phyloP scores from a whole-genome alignment of 2,888 invertebrate species.

The Lepidochitona cinerea region DNA sequence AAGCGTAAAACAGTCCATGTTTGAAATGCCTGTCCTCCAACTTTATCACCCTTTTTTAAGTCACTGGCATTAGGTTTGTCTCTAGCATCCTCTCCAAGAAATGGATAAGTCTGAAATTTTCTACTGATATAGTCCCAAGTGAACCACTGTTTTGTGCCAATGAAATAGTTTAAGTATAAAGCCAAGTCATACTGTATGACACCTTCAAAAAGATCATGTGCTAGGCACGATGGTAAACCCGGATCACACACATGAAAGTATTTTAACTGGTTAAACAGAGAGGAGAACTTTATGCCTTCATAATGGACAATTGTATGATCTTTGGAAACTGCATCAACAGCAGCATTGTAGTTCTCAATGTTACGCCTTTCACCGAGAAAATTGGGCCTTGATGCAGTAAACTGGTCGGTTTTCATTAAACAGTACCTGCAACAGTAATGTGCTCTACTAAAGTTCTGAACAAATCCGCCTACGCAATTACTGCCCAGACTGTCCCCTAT shows the following conservation, averaged over 20 bases:
- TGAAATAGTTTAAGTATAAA: not conserved
- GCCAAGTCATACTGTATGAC: conserved; percentile 6
- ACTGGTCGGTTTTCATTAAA: conserved; percentile 2
- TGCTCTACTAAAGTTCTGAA: conserved; percentile 8
- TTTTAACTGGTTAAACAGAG: conserved; percentile 1
- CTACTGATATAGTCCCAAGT: not conserved
- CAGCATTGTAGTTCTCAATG: not conserved
- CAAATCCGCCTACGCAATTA: conserved; percentile 7
- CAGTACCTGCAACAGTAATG: conserved; percentile 11
- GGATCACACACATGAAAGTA: not conserved
- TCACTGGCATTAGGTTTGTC: not conserved
- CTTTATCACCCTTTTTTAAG: not conserved
- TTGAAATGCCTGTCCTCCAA: not conserved
- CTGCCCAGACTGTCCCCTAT: conserved; percentile 13
- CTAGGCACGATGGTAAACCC: not conserved
- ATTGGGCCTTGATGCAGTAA: not conserved
- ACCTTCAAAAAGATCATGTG: conserved; percentile 7
- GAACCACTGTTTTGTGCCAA: conserved; percentile 1
- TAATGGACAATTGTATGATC: not conserved
- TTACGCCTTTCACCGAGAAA: not conserved
- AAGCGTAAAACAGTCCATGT: not conserved
- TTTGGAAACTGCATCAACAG: not conserved
- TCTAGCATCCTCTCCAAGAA: not conserved
- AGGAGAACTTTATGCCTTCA: not conserved
- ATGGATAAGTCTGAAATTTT: not conserved